A percentile compares a stretch with the other conserved stretches of the same genome.
These are phyloP conservation scores for Cheilosia grossa DNA, from an alignment of 2,888 invertebrate genomes.

Conservation along the genomic window DNA sequence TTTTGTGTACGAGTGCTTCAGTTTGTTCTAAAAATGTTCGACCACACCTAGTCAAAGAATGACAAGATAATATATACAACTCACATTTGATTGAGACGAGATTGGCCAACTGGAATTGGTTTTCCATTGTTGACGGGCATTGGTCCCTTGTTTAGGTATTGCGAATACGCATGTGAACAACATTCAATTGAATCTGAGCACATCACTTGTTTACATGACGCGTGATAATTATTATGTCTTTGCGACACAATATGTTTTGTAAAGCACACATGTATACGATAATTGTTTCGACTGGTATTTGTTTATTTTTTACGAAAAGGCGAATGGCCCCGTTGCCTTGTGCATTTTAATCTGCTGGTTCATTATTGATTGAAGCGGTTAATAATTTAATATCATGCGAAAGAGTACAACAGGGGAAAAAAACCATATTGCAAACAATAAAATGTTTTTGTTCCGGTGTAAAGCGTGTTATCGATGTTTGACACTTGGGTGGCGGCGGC, in stretches of 20 bases:
- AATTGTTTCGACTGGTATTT: conserved; percentile 8
- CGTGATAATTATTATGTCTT: conserved; percentile 39
- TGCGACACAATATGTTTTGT: conserved; percentile 6
- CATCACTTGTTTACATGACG: conserved; percentile 32
- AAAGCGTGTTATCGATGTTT: conserved; percentile 68
- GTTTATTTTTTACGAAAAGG: conserved; percentile 3
- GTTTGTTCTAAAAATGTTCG: neutral
- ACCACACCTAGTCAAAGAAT: conserved; percentile 1
- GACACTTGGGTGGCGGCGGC: conserved; percentile 61
- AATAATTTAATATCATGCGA: conserved; percentile 27
- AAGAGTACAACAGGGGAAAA: neutral
- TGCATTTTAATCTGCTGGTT: conserved; percentile 51
- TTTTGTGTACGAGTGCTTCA: neutral
- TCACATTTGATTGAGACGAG: conserved; percentile 8
- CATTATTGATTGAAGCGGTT: conserved; percentile 58
- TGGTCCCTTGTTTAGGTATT: conserved; percentile 14
- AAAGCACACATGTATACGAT: neutral
- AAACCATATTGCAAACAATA: conserved; percentile 33
- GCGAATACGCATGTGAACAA: neutral
- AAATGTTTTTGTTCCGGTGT: conserved; percentile 57
- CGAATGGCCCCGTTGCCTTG: conserved; percentile 63
- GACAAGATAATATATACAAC: neutral
- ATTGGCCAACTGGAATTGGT: conserved; percentile 17
- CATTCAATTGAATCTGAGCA: conserved; percentile 26
- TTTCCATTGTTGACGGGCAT: conserved; percentile 10